A percentile compares a stretch with the other conserved stretches of the same genome.
These are phyloP conservation scores for Apeira syringaria DNA, from an alignment of 2,888 invertebrate species.

Conservation along the genomic window DNA sequence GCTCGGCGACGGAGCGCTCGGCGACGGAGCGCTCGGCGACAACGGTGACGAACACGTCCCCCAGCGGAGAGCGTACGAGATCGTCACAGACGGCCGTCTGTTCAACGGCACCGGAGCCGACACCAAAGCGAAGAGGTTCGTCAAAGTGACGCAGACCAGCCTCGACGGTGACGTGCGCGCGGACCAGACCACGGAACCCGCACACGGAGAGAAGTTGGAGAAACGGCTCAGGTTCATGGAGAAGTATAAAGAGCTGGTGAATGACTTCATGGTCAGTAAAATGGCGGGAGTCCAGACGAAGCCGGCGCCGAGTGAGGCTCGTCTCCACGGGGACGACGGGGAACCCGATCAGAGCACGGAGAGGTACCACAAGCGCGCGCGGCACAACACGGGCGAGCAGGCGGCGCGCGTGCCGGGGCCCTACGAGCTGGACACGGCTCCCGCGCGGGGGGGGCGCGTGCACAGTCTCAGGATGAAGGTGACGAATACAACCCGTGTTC, in stretches of 20 bases:
- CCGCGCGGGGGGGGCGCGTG: slow-evolving; percentile 48
- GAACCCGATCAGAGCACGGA: too few relatives aligned
- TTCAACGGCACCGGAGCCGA: not conserved
- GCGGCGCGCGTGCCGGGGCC: not conserved
- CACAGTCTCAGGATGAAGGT: slow-evolving; percentile 45
- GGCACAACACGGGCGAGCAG: not conserved
- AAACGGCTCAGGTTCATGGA: slow-evolving; percentile 25
- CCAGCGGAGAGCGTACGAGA: not conserved
- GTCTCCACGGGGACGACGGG: not conserved
- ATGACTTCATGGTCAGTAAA: slow-evolving; percentile 24
- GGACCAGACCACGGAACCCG: not conserved
- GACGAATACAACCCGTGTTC: too few relatives aligned
- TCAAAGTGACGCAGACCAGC: not conserved
- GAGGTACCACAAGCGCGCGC: not conserved
- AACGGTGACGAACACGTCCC: not conserved
- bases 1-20: not conserved
- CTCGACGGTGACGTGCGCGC: not conserved
- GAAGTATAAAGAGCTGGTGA: slow-evolving; percentile 35
- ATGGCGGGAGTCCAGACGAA: not conserved
- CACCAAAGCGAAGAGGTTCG: not conserved
- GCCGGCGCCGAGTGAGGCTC: not conserved
- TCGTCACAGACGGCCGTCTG: not conserved
- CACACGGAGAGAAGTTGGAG: slow-evolving; percentile 24
- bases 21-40: not conserved
- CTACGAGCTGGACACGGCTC: slow-evolving; percentile 54